Conservation (phyloP, 2,113 vertebrate species). For the Protomyctophum bolini region DNA sequence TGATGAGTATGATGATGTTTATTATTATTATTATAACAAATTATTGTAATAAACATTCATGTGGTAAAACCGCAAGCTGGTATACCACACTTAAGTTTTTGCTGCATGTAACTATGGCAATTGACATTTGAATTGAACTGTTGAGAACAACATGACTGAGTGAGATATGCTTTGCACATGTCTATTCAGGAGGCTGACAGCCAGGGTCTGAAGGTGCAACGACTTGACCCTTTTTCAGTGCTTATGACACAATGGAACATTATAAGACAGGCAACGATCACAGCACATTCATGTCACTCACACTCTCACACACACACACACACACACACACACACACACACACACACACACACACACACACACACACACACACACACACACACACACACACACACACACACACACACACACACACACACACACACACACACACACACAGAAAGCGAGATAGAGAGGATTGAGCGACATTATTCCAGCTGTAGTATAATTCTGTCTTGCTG, state of each 20-base stretch:
- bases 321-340: no score
- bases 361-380: no score
- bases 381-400: no score
- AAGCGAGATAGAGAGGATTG: constrained; percentile 35
- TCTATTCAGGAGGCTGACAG: constrained; percentile 17
- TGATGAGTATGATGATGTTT: no score
- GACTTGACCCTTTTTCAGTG: constrained; percentile 35
- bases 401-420: not conserved
- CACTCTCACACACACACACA: not conserved
- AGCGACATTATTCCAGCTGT: constrained; percentile 48
- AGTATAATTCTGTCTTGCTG: constrained; percentile 65
- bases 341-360: no score
- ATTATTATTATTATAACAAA: no score
- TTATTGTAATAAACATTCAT: no score
- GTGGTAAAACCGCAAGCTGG: no score
- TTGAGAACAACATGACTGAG: not conserved
- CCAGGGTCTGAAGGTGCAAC: constrained; percentile 9
- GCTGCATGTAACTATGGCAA: no score
- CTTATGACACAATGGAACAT: constrained; percentile 32
- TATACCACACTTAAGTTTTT: no score
- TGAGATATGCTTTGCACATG: not conserved
- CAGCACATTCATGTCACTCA: constrained; percentile 16
- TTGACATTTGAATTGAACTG: no score
- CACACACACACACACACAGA: constrained; percentile 16
- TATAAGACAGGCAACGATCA: constrained; percentile 47